Base-by-base conservation (phyloP, 2,113 vertebrate genomes). In the Tyto alba region DNA sequence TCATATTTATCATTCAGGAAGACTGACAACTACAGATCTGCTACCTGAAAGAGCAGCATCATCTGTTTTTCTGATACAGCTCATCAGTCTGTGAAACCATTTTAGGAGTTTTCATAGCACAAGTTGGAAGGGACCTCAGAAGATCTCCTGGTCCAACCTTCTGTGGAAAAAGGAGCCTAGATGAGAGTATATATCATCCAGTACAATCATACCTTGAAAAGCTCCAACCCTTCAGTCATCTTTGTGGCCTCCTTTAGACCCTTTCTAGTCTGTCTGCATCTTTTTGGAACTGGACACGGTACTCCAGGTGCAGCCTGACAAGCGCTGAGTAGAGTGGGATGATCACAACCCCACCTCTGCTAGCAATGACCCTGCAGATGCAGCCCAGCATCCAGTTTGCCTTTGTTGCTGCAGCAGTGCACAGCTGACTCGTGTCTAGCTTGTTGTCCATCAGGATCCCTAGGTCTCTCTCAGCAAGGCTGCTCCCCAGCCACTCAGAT, bases 311-410 rank as follows among this genome's bases (percentile, higher is more conserved):
- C 10, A 16, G n/a, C 26, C 56, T 60, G 26, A 48, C 43, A 38
- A 62, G 20, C 2, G 1, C 57, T 25, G 23, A 74, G 22, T 43
- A 56, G 14, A 38, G 20, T 32, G 56, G 5, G 43, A 38, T 18
- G 43, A 60, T 48, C 34, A 18, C 3, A 1, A 26, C 38, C 34
- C 38, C 25, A 7, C 4, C 19, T 47, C 43, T 76, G 41, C 26
- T 60, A 13, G 34, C 47, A 36, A 47, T 0, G 2, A 6, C 20
- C 10, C 26, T 47, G 34, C 0, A 1, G 43, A 13, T 59, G 10
- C 16, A 56, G 22, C 38, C 71, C 38, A 19, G 38, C 25, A 75
- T 75, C 41, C 10, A 11, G 2, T 48, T 76, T 76, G 26, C 20
- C 14, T 30, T 38, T 48, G 43, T 4, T 60, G 56, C 43, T 76